These are phyloP conservation scores for Daboia siamensis DNA, from an alignment of 2,113 vertebrate species.

Conservation along the genomic window DNA sequence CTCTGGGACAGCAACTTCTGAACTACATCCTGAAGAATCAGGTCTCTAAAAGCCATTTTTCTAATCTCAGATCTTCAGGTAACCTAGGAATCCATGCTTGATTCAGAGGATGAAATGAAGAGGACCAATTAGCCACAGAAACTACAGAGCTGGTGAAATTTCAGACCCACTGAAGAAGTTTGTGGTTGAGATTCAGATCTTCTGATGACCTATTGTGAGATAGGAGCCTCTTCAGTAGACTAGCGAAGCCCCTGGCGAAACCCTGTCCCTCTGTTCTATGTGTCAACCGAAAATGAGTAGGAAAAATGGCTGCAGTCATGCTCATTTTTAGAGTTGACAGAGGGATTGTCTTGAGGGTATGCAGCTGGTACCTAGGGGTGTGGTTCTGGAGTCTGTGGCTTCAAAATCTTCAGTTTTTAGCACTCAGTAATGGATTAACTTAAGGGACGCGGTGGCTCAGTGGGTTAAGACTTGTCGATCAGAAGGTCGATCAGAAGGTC, in stretches of 20 bases:
- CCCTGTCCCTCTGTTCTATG: too few relatives aligned
- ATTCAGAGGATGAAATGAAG: neutral
- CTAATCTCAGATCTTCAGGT: neutral
- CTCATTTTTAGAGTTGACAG: too few relatives aligned
- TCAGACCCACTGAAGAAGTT: neutral
- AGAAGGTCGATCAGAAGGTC: too few relatives aligned
- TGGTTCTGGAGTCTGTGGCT: neutral
- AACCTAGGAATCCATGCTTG: neutral
- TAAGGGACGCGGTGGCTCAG: too few relatives aligned
- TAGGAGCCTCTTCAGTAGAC: neutral
- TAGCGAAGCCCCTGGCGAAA: too few relatives aligned
- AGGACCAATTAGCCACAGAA: neutral
- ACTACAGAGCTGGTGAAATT: neutral
- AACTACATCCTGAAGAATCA: neutral
- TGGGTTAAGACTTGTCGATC: too few relatives aligned
- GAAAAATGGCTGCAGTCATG: too few relatives aligned
- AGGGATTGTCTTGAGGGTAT: neutral
- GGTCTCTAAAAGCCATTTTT: neutral
- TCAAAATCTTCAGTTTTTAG: neutral
- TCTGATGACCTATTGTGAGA: neutral
- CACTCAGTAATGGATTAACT: neutral
- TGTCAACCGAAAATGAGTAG: too few relatives aligned
- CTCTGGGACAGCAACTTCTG: neutral
- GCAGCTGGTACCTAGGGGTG: neutral
- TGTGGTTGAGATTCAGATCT: neutral